A percentile compares a stretch with the other conserved stretches of the same genome.
These are phyloP conservation scores for Leptinotarsa peninsularis DNA, from an alignment of 2,888 invertebrate species.

Conservation along the genomic window DNA sequence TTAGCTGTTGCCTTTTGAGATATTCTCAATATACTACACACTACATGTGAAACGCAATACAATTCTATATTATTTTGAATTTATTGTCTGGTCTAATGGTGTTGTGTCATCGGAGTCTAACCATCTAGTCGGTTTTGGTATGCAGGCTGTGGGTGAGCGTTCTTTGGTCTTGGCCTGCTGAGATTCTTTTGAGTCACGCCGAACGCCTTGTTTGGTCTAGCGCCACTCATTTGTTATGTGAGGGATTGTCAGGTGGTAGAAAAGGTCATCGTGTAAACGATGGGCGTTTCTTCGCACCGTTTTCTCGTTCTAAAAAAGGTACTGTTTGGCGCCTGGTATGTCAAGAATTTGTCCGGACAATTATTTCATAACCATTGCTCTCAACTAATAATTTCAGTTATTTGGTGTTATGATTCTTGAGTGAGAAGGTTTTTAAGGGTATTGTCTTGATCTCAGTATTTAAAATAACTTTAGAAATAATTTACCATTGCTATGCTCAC, in stretches of 20 bases:
- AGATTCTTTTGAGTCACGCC: conserved; percentile 55
- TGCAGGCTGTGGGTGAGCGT: conserved; percentile 59
- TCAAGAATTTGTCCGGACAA: not conserved
- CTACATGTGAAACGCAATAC: too few relatives aligned
- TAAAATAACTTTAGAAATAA: too few relatives aligned
- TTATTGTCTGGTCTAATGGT: conserved; percentile 7
- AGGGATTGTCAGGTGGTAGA: conserved; percentile 20
- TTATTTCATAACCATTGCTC: not conserved
- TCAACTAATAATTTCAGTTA: too few relatives aligned
- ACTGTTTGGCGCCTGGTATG: conserved; percentile 2
- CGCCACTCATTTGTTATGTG: conserved; percentile 52
- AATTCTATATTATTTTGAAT: not conserved
- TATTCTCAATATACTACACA: too few relatives aligned
- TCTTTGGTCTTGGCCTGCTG: conserved; percentile 42
- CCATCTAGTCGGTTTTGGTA: conserved; percentile 51
- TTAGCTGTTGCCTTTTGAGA: too few relatives aligned
- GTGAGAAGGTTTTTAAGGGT: too few relatives aligned
- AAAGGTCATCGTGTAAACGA: conserved; percentile 10
- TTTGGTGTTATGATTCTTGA: too few relatives aligned
- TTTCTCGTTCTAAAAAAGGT: conserved; percentile 4
- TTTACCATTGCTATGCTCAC: too few relatives aligned
- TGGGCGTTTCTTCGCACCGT: conserved; percentile 18
- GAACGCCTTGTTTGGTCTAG: conserved; percentile 59
- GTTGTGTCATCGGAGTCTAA: conserved; percentile 49
- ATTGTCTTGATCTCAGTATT: too few relatives aligned